phyloP scores from a whole-genome alignment of 2,113 vertebrate genomes.

The Neodon shergylaensis region DNA sequence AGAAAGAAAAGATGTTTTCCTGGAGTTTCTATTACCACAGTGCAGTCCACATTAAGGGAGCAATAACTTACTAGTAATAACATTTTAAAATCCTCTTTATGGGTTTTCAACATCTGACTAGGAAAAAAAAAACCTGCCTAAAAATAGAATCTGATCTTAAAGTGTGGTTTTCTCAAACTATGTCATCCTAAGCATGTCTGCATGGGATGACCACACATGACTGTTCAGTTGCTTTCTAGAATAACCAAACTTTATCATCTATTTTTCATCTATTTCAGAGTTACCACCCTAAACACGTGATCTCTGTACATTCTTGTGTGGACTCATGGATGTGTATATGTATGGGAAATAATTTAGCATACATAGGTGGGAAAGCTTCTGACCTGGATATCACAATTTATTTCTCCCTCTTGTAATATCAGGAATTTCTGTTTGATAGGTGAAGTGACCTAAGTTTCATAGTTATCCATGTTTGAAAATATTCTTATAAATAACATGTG shows the following conservation, averaged over 20 bases:
- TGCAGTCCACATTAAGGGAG: slow-evolving; percentile 73
- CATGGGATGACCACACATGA: slow-evolving; percentile 42
- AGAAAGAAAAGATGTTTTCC: slow-evolving; percentile 82
- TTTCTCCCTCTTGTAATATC: not conserved
- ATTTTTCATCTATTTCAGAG: not conserved
- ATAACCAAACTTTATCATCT: slow-evolving; percentile 21
- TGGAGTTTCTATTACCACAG: slow-evolving; percentile 74
- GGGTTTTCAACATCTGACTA: slow-evolving; percentile 80
- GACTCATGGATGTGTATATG: not conserved
- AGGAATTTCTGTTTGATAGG: slow-evolving; percentile 22
- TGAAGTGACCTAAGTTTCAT: not conserved
- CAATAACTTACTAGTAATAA: slow-evolving; percentile 79
- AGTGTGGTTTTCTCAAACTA: slow-evolving; percentile 71
- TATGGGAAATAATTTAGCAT: not conserved
- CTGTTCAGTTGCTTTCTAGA: slow-evolving; percentile 57
- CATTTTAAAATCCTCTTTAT: slow-evolving; percentile 77
- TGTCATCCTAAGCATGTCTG: slow-evolving; percentile 60
- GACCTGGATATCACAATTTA: not conserved
- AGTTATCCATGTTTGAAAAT: slow-evolving; percentile 45
- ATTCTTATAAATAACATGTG: slow-evolving; percentile 4
- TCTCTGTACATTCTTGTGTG: fast-evolving
- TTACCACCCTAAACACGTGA: not conserved
- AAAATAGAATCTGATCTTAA: slow-evolving; percentile 68
- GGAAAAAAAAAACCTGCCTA: slow-evolving; percentile 64
- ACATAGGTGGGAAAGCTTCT: not conserved